These are phyloP conservation scores for Meloidogyne hapla DNA, from an alignment of 1,140 invertebrate species.

Conservation along the genomic window DNA sequence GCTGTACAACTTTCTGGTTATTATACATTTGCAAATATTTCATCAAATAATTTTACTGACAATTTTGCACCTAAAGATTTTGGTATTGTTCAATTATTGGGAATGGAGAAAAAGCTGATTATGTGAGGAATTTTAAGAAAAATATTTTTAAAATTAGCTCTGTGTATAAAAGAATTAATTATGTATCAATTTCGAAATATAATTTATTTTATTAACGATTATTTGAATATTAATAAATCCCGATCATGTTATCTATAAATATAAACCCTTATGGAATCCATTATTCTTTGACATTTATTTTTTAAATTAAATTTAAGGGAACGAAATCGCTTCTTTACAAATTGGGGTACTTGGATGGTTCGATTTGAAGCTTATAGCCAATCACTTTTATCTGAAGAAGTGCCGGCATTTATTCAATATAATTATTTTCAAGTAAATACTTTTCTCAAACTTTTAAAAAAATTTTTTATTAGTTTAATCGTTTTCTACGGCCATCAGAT, in stretches of 20 bases:
- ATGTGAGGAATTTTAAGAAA: constrained; percentile 61
- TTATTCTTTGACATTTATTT: too few relatives aligned
- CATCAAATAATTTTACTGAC: constrained; percentile 78
- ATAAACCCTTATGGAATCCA: too few relatives aligned
- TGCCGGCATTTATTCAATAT: constrained; percentile 60
- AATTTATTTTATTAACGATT: too few relatives aligned
- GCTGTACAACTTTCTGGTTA: constrained; percentile 82
- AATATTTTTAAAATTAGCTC: too few relatives aligned
- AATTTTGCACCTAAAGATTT: constrained; percentile 69
- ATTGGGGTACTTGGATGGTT: constrained; percentile 68
- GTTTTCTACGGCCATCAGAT: constrained; percentile 51
- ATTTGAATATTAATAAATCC: too few relatives aligned
- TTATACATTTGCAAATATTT: constrained; percentile 77
- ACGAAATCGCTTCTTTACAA: constrained; percentile 76
- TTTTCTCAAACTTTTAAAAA: not conserved
- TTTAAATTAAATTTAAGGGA: constrained; percentile 45
- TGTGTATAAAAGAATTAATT: too few relatives aligned
- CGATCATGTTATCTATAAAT: too few relatives aligned
- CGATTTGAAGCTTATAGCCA: constrained; percentile 53
- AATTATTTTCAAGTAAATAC: constrained; percentile 55
- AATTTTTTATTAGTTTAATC: constrained; percentile 49
- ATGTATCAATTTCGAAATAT: too few relatives aligned
- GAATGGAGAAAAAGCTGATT: constrained; percentile 92
- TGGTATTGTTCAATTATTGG: constrained; percentile 81
- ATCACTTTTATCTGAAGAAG: constrained; percentile 32